phyloP scores from a whole-genome alignment of 2,797 vertebrate genomes.

The Selene dorsalis region DNA sequence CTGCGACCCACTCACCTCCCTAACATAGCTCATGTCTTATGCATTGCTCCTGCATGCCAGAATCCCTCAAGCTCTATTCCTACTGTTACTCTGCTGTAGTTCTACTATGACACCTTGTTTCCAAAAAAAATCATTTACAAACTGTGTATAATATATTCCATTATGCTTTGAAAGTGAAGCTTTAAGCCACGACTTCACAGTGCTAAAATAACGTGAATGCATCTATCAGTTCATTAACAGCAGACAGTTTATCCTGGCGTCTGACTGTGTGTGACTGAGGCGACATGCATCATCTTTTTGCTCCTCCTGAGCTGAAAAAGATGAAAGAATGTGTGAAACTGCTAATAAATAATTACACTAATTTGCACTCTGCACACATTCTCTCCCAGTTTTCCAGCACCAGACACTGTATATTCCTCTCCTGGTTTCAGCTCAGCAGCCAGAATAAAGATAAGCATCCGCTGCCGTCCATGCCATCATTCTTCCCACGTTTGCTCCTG shows the following conservation, averaged over 20 bases:
- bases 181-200: slow-evolving; percentile 10
- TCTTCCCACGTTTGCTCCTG: slow-evolving; percentile 40
- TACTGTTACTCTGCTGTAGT: neutral
- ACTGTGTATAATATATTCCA: slow-evolving; percentile 1
- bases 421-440: slow-evolving; percentile 38
- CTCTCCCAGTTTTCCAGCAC: slow-evolving; percentile 17
- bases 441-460: slow-evolving; percentile 52
- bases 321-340: slow-evolving; percentile 24
- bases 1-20: slow-evolving; percentile 74
- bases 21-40: slow-evolving; percentile 72
- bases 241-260: neutral
- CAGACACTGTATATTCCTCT: slow-evolving; percentile 34
- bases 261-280: slow-evolving; percentile 25
- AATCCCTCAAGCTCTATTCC: slow-evolving; percentile 48
- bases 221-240: slow-evolving; percentile 42
- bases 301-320: slow-evolving; percentile 1
- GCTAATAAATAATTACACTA: slow-evolving; percentile 44
- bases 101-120: slow-evolving; percentile 8
- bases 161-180: neutral
- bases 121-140: slow-evolving; percentile 5
- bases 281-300: slow-evolving; percentile 4
- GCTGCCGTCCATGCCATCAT: slow-evolving; percentile 39
- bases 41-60: slow-evolving; percentile 59
- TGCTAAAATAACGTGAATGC: neutral
- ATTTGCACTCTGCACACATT: slow-evolving; percentile 41